phyloP scores from a whole-genome alignment of 2,113 vertebrate genomes.

The Ovibos moschatus region DNA sequence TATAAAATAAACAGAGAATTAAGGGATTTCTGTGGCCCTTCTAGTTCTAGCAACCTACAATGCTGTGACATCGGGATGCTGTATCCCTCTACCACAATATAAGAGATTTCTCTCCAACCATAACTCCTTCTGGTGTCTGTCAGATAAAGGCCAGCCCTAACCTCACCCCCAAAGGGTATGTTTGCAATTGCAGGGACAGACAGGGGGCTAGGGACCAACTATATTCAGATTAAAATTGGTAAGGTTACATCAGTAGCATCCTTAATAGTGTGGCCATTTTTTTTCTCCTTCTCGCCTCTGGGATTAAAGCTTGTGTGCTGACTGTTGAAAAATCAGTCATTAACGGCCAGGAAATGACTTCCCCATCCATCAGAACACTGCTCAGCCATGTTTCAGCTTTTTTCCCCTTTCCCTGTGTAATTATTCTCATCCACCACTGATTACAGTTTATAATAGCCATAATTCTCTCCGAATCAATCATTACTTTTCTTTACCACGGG shows the following conservation, averaged over 20 bases:
- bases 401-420: constrained; percentile 73
- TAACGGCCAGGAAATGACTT: constrained; percentile 84
- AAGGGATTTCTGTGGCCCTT: background rate
- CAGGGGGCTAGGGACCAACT: background rate
- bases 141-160: background rate
- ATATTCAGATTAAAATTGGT: constrained; percentile 14
- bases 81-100: rapidly evolving
- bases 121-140: background rate
- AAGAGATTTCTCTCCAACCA: background rate
- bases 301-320: constrained; percentile 77
- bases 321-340: constrained; percentile 84
- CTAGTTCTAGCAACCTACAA: background rate
- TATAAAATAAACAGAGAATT: background rate
- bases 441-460: constrained; percentile 85
- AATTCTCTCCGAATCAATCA: constrained; percentile 86
- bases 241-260: constrained; percentile 71
- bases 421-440: constrained; percentile 85
- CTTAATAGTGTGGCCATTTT: constrained; percentile 60
- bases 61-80: background rate
- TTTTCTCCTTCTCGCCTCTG: constrained; percentile 55
- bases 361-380: constrained; percentile 85
- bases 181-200: background rate
- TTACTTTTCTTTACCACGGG: constrained; percentile 77
- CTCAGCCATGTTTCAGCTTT: constrained; percentile 81
- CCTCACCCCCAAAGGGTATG: background rate